phyloP scores from a whole-genome alignment of 2,888 invertebrate genomes.

The Sepioteuthis lessoniana region DNA sequence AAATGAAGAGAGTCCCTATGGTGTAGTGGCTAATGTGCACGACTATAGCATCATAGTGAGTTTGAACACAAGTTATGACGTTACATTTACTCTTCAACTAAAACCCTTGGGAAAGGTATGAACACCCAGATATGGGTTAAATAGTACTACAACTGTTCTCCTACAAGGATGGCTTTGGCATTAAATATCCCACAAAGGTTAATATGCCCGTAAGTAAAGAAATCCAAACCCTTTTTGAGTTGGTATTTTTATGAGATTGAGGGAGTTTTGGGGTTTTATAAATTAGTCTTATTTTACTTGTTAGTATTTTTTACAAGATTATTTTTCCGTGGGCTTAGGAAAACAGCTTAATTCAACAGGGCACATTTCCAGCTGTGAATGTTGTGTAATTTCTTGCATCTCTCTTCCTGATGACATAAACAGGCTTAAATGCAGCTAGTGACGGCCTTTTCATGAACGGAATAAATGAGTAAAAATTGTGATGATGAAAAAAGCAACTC shows the following conservation, averaged over 20 bases:
- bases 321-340: not conserved
- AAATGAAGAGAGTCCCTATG: no score
- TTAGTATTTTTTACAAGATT: not conserved
- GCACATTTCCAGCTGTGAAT: not conserved
- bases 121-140: no score
- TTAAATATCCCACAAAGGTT: no score
- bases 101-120: no score
- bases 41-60: no score
- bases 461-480: not conserved
- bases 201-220: no score
- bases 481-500: not conserved
- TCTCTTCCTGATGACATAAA: not conserved
- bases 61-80: no score
- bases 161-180: no score
- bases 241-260: not conserved
- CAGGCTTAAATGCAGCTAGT: not conserved
- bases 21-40: no score
- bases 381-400: not conserved
- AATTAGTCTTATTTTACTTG: not conserved
- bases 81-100: no score
- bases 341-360: slow-evolving; percentile 10
- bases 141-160: no score
- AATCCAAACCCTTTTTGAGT: not conserved
- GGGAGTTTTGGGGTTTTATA: not conserved
- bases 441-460: not conserved